phyloP scores from a whole-genome alignment of 2,113 vertebrate species.

The Rattus rattus region DNA sequence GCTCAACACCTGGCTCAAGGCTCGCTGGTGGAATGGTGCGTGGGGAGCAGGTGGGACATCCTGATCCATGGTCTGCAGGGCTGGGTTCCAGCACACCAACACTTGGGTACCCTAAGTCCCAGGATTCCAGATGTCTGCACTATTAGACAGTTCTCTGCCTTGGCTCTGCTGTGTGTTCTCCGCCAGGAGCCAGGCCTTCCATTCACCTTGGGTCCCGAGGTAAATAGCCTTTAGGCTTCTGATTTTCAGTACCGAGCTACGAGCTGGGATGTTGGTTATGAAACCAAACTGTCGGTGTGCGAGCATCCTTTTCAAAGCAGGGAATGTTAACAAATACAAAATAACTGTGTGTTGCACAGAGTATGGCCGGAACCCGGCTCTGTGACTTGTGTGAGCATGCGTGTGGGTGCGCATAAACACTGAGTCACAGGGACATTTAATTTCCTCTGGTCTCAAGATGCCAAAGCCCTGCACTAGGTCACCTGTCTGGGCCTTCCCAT shows the following conservation, averaged over 20 bases:
- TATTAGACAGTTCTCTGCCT: neutral
- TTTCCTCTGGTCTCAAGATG: neutral
- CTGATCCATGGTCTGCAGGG: accelerated
- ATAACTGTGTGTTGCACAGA: no score
- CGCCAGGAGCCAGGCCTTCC: neutral
- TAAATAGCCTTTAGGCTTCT: neutral
- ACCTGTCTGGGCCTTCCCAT: neutral
- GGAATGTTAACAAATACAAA: neutral
- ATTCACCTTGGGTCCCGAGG: neutral
- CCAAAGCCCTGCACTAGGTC: neutral
- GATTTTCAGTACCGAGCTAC: neutral
- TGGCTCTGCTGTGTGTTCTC: neutral
- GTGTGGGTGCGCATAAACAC: no score
- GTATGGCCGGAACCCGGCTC: accelerated
- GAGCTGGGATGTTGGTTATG: neutral
- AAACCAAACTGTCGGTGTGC: neutral
- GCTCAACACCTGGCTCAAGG: no score
- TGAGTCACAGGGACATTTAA: neutral
- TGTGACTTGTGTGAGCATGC: neutral
- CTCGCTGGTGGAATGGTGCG: accelerated
- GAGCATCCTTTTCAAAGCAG: neutral
- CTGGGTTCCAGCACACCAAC: neutral
- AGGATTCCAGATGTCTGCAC: neutral
- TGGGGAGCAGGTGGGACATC: neutral
- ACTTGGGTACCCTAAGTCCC: neutral